Base-by-base conservation (phyloP, 2,888 invertebrate genomes). In the Torymus texanus region DNA sequence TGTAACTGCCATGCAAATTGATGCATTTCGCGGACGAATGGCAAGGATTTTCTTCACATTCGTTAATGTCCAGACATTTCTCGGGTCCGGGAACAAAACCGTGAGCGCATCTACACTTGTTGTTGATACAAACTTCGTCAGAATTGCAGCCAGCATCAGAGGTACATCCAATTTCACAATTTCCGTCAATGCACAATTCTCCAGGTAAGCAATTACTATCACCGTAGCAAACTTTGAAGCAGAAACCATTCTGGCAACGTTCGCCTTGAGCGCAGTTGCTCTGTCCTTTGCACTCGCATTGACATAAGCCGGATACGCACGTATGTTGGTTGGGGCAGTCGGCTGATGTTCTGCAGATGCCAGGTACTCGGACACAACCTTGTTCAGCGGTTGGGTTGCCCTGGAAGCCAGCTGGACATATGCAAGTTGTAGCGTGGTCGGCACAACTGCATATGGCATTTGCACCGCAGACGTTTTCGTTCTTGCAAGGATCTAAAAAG, bases 141-240 rank as follows among this genome's bases (percentile, higher is more conserved):
- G 92, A 91, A 65, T 94, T 93, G 87, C 97, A 97, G 86, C 97
- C 97, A 1, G 94, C 92, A 88, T 96, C 96, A 0, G 93, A 92
- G 80, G 94, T 94, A 87, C 97, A 97, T 8, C 97, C 97, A 2
- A 94, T 93, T 86, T 95, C 93, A 86, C 97, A 97, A 61, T 94
- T 92, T 73, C 97, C 97, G 81, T 94, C 93, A 83, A 94, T 93
- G 85, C 97, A 97, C 79, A 97, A 94, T 91, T 97, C 97, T 68
- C 97, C 97, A 2, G 96, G 95, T 85, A 97, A 92, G 86, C 97
- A 97, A 87, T 97, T 97, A 86, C 95, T 96, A 88, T 97, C 97
- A 12, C 95, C 94, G 87, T 96, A 97, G 88, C 97, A 97, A 55
- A 97, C 94, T 91, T 97, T 97, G 21, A 94, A 93, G 86, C 97